These are phyloP conservation scores for Burhinus oedicnemus DNA, from an alignment of 2,113 vertebrate genomes.

Conservation along the genomic window DNA sequence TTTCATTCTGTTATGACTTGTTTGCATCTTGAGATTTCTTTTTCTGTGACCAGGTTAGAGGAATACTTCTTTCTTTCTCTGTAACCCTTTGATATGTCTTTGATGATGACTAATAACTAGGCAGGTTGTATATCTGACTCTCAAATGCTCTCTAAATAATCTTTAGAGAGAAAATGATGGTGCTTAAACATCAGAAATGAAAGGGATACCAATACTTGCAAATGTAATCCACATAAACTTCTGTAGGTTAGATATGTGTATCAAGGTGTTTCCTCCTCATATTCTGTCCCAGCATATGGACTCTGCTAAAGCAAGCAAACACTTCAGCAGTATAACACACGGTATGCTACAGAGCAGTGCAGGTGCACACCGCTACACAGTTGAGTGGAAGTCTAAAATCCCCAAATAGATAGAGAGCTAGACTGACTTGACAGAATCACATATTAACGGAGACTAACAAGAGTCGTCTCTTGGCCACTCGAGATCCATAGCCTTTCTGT, in stretches of 20 bases:
- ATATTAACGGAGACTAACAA: background rate
- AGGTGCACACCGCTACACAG: background rate
- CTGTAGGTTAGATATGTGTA: background rate
- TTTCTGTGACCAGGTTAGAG: background rate
- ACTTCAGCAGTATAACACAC: background rate
- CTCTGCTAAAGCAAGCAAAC: background rate
- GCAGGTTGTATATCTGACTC: background rate
- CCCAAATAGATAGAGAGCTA: background rate
- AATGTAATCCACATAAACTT: background rate
- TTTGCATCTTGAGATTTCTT: background rate
- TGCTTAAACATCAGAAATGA: background rate
- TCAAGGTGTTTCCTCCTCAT: background rate
- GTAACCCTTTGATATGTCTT: background rate
- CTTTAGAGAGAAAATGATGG: background rate
- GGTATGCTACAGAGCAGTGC: background rate
- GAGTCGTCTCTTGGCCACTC: background rate
- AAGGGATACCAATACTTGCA: background rate
- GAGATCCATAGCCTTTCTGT: background rate
- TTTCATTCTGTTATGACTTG: background rate
- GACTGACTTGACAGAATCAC: background rate
- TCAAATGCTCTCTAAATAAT: background rate
- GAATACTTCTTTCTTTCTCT: background rate
- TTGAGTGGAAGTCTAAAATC: background rate
- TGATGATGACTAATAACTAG: background rate
- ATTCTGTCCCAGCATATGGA: background rate